Base-by-base conservation (phyloP, 2,113 vertebrate species). In the Theristicus caerulescens region DNA sequence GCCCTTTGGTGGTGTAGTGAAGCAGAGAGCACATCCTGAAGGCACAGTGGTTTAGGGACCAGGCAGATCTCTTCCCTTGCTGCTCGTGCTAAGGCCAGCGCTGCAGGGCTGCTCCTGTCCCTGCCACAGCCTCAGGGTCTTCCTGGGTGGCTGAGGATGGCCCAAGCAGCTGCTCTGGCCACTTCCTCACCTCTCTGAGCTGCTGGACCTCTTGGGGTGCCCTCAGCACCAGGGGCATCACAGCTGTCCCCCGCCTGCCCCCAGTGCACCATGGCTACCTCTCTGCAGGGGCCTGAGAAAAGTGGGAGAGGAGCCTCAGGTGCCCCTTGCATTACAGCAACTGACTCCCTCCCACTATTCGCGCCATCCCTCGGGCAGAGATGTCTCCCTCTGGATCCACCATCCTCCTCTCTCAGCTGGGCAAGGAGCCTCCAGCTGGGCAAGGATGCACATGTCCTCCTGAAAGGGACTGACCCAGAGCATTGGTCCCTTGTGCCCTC, bases 401-500 rank as follows among this genome's bases (percentile, higher is more conserved):
- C 3, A 9, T 11, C 40, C 15, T 80, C 18, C 42, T 76, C 27
- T 18, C 51, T 82, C 70, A 62, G 16, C 36, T 59, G 44, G 16
- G 31, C 65, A 71, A 55, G 25, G 18, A 36, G 27, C 6, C 22
- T 44, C 19, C 71, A 89, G 6, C 24, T 61, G 26, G 65, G 47
- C 51, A 32, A 52, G 14, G 8, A 24, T 49, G 42, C 5, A 21
- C 2, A 0, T 22, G 62, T 47, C 13, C 7, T 70, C 57, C 34
- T 69, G 36, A 49, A 72, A 54, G 19, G 12, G 26, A 27, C 21
- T 42, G 52, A 34, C 3, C 9, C 29, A 47, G 52, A 58, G 15
- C 4, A 0, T 1, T 27, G 31, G 9, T 3, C 31, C 16, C n/a
- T 47, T 1, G 0, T 40, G 52, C 4, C 36, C 36, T 59, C 47